Base-by-base conservation (phyloP, 2,888 invertebrate species). In the Dynastes hyllus region DNA sequence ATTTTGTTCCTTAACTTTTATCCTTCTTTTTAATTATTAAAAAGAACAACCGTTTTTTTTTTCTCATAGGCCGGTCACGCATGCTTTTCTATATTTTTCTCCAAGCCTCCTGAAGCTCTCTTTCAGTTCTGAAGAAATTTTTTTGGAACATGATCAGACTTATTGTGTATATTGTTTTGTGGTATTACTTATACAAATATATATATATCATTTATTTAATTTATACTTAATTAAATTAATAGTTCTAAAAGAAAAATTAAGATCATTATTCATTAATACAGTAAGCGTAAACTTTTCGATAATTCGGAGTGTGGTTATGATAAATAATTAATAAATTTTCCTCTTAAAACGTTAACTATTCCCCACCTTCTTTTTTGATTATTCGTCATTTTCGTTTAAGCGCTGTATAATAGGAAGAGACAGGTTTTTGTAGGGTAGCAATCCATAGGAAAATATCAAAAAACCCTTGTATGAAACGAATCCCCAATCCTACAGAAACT, bases 401-500 rank as follows among this genome's bases (percentile, higher is more conserved):
- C 27, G 5, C 6, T 58, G 22, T 29, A 63, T 11, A 13, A 32
- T 22, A 32, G 63, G 63, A 32, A 63, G 63, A 29, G 9, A 32
- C 0, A 11, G 73, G 5, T 58, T 58, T 53, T 58, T 16, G 6
- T 22, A 58, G 55, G 55, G 55, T 58, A 58, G 58, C 58, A 73
- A 58, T 53, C 55, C 22, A 6, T n/a, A 78, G 81, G 81, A 80
- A 81, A 84, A 84, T 84, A 82, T 78, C 50, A 80, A 82, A 84
- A 87, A 87, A 87, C 87, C 87, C 83, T 83, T 85, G 86, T 84
- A 81, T 83, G 82, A 82, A 86, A 84, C 37, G 29, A 29, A 40
- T 55, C 58, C 75, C 71, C 40, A 63, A 29, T 63, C 32, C 29
- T 0, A 9, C 27, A n/a, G 6, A 5, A 37, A 58, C 13, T 32